Evolutionary conservation across 2,113 vertebrate genomes (phyloP).

Genomic region (Colistium nudipinnis): DNA sequence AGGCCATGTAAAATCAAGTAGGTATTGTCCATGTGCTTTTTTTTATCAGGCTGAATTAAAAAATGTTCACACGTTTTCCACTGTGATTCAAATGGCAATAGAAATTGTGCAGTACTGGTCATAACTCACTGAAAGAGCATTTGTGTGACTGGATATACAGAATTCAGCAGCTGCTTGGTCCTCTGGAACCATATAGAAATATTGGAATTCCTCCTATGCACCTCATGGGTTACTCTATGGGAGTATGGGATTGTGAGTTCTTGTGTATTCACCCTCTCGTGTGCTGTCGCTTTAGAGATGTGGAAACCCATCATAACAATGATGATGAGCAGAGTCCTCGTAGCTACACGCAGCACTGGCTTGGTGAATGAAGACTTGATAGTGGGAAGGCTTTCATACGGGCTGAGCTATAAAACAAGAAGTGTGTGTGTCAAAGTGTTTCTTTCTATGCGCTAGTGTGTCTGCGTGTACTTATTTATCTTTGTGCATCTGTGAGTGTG

Average conservation of each 20-base stretch:
- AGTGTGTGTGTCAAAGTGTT: conserved; percentile 18
- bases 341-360: conserved; percentile 1
- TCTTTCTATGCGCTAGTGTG: too few relatives aligned
- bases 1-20: neutral
- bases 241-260: neutral
- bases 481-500: conserved; percentile 1
- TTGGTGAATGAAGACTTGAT: conserved; percentile 34
- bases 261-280: neutral
- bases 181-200: conserved; percentile 14
- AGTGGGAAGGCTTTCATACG: neutral
- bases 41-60: too few relatives aligned
- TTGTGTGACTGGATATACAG: neutral
- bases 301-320: neutral
- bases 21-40: neutral
- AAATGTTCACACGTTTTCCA: neutral
- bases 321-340: conserved; percentile 21
- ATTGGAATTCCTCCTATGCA: conserved; percentile 14
- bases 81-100: neutral
- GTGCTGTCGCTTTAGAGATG: neutral
- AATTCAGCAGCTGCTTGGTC: conserved; percentile 4
- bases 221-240: neutral
- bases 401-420: conserved; percentile 16
- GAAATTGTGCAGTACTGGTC: too few relatives aligned
- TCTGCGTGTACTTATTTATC: conserved; percentile 1
- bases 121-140: neutral